phyloP scores from a whole-genome alignment of 1,140 invertebrate genomes.

The Bicyclus anynana region DNA sequence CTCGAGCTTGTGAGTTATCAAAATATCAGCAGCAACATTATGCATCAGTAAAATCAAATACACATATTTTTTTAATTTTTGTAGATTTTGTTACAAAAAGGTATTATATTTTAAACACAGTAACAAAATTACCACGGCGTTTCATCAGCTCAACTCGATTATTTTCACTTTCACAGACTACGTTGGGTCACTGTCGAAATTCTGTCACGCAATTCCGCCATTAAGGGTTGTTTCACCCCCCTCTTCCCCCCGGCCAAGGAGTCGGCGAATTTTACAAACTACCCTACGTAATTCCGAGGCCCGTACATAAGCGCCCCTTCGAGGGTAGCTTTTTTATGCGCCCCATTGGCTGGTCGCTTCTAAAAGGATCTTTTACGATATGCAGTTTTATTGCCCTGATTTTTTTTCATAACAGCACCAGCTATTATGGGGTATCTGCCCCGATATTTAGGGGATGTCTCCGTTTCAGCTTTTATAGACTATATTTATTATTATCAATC shows the following conservation, averaged over 20 bases:
- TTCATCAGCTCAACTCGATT: slow-evolving; percentile 54
- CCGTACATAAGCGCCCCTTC: slow-evolving; percentile 45
- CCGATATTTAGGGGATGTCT: slow-evolving; percentile 10
- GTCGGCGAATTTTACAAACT: slow-evolving; percentile 73
- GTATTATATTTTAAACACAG: neutral
- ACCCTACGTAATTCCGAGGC: slow-evolving; percentile 62
- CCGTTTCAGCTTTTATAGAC: slow-evolving; percentile 2
- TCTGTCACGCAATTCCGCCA: slow-evolving; percentile 71
- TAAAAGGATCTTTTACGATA: slow-evolving; percentile 52
- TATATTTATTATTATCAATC: neutral
- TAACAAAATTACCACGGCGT: slow-evolving; percentile 5
- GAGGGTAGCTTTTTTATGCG: slow-evolving; percentile 53
- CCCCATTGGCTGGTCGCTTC: slow-evolving; percentile 53
- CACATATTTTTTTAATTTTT: too few relatives aligned
- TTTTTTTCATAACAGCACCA: slow-evolving; percentile 28
- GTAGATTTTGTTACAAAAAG: too few relatives aligned
- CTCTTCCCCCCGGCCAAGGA: slow-evolving; percentile 42
- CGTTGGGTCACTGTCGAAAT: slow-evolving; percentile 73
- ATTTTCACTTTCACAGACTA: slow-evolving; percentile 71
- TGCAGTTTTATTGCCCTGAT: slow-evolving; percentile 55
- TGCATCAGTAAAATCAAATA: too few relatives aligned
- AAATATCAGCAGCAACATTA: too few relatives aligned
- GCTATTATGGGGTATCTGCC: neutral
- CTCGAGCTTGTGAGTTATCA: too few relatives aligned
- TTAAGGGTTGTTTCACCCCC: slow-evolving; percentile 64